phyloP scores from a whole-genome alignment of 35 echinoderm and acorn worm genomes.

The Strongylocentrotus purpuratus region DNA sequence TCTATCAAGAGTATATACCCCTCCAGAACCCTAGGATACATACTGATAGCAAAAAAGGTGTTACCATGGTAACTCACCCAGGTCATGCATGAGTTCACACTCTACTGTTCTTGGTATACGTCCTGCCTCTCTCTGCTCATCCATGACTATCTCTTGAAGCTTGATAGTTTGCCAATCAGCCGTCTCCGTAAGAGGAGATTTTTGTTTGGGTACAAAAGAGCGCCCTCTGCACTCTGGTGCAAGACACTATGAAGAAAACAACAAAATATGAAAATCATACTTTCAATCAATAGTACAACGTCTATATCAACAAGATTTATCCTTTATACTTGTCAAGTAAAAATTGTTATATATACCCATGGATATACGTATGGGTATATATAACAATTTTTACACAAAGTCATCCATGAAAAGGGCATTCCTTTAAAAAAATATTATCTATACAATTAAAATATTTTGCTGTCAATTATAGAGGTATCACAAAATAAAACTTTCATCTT shows the following conservation, averaged over 20 bases:
- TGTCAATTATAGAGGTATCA: no score
- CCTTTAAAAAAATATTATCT: no score
- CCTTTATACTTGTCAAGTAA: no score
- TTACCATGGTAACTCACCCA: slow-evolving; percentile 57
- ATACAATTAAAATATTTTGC: no score
- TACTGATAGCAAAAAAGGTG: background rate
- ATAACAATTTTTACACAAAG: no score
- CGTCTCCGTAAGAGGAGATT: slow-evolving; percentile 81
- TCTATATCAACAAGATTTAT: no score
- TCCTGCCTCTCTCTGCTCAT: slow-evolving; percentile 91
- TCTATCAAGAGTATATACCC: background rate
- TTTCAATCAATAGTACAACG: background rate
- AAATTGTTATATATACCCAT: no score
- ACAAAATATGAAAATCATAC: background rate
- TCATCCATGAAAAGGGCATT: no score
- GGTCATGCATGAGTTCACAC: slow-evolving; percentile 92
- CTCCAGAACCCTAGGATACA: background rate
- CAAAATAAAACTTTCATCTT: no score
- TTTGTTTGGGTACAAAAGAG: slow-evolving; percentile 81
- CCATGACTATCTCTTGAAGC: slow-evolving; percentile 94
- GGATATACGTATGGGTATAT: no score
- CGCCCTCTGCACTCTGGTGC: slow-evolving; percentile 77
- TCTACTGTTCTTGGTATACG: slow-evolving; percentile 95
- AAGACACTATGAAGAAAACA: slow-evolving; percentile 63
- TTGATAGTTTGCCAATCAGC: slow-evolving; percentile 94